Percentiles rank a stretch among this genome's conserved stretches.
phyloP scores from a whole-genome alignment of 1,140 invertebrate species.

The Leptinotarsa defecta region DNA sequence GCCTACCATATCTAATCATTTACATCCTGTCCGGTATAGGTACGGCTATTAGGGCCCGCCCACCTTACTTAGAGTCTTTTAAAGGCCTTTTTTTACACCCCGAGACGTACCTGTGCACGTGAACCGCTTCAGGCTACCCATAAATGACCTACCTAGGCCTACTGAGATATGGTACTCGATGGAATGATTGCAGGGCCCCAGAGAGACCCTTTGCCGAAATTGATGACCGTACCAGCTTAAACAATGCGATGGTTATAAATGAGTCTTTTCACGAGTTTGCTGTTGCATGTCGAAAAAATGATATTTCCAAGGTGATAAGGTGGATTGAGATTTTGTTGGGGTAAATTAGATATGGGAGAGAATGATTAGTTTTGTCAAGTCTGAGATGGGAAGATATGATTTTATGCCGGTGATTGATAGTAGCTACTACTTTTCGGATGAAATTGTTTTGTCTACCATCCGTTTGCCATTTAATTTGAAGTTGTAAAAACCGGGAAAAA shows the following conservation, averaged over 20 bases:
- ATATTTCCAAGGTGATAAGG: slow-evolving; percentile 12
- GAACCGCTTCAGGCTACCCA: slow-evolving; percentile 15
- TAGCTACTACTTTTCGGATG: neutral
- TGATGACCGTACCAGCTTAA: slow-evolving; percentile 19
- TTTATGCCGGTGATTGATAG: neutral
- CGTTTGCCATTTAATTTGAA: too few species aligned
- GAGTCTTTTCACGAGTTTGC: slow-evolving; percentile 23
- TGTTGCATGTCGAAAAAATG: neutral
- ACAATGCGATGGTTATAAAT: slow-evolving; percentile 22
- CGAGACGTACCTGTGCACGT: slow-evolving; percentile 22
- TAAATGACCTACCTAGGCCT: slow-evolving; percentile 27
- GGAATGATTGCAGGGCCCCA: slow-evolving; percentile 10
- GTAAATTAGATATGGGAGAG: slow-evolving; percentile 3
- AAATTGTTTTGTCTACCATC: too few species aligned
- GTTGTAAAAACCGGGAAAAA: too few species aligned
- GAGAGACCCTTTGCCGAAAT: slow-evolving; percentile 15
- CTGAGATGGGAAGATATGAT: neutral
- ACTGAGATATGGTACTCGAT: slow-evolving; percentile 8
- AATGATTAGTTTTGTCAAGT: slow-evolving; percentile 2
- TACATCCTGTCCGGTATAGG: slow-evolving; percentile 32
- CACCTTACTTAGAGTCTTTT: slow-evolving; percentile 33
- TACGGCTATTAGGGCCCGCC: slow-evolving; percentile 24
- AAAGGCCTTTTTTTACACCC: slow-evolving; percentile 32
- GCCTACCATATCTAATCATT: slow-evolving; percentile 30
- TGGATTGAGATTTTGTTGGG: slow-evolving; percentile 18